Conservation (phyloP, 23 tunicate genomes). For the Oikopleura dioica region DNA sequence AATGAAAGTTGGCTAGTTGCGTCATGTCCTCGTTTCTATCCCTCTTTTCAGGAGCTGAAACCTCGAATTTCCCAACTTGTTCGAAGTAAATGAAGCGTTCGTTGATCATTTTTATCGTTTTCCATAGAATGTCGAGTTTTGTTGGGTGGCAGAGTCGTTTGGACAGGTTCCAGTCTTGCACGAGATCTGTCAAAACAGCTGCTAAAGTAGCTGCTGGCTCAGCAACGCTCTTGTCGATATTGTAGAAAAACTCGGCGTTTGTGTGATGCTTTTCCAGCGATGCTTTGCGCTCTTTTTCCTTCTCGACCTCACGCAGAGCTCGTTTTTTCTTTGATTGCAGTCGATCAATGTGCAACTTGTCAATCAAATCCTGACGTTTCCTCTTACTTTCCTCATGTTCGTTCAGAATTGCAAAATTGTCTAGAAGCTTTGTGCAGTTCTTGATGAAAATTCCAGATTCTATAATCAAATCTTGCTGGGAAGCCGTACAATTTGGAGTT, state of each 20-base stretch:
- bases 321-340: not conserved
- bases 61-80: not conserved
- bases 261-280: not conserved
- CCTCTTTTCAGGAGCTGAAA: too few species aligned
- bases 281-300: not conserved
- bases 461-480: not conserved
- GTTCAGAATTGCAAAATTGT: too few species aligned
- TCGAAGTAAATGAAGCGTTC: not conserved
- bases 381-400: too few species aligned
- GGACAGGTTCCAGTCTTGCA: not conserved
- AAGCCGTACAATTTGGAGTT: not conserved
- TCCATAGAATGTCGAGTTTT: not conserved
- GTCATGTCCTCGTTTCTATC: too few species aligned
- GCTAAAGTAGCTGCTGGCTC: not conserved
- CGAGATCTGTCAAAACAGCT: not conserved
- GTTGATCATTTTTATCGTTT: not conserved
- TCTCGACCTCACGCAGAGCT: not conserved
- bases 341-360: too few species aligned
- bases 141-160: not conserved
- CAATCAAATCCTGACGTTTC: too few species aligned
- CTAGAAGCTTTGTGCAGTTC: not conserved
- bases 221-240: not conserved
- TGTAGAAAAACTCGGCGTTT: slow-evolving; percentile 6
- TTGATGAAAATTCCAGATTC: not conserved
- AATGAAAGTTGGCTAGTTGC: too few species aligned